Evolutionary conservation across 2,888 invertebrate species (phyloP), one percentile per base, ranked within the genome.

Genomic region (Iphiclides podalirius): DNA sequence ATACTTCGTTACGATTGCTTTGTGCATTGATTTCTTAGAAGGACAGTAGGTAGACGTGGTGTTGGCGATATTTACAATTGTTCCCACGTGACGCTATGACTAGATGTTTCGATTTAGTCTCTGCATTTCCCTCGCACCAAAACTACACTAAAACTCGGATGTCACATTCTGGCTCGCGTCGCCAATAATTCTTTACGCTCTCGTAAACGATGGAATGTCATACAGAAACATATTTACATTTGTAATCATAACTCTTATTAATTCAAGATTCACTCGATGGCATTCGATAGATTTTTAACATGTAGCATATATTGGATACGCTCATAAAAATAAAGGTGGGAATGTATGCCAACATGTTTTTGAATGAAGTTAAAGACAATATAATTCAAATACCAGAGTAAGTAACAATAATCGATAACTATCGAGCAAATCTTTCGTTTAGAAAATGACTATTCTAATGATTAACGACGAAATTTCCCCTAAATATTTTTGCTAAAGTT

Each of bases 11-110:
- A 59, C 59, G 58, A 54, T 57, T 49, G 3, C 20, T 64, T 79
- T 78, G 80, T 83, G 86, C 84, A 82, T 77, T 77, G 79, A 68
- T 68, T 55, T 52, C 58, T 31, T 53, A 42, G 37, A 46, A 47
- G 57, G 46, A 43, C 39, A 51, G 58, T 49, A 61, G 40, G 53
- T 51, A 60, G 61, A 62, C 69, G 72, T 67, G 63, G 55, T 59
- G 50, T n/a, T n/a, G 56, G 58, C 58, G 20, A 61, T 76, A 77
- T 79, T 65, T 76, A 78, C 79, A 78, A 55, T 42, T 60, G 3
- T 40, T 40, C 53, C 55, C 57, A 64, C 64, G 64, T 67, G 69
- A 56, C 64, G 61, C 16, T 55, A 57, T 82, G 81, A 82, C 81
- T 82, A 82, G 81, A 79, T 73, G 74, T 69, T 74, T 65, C 15